Conservation (phyloP, 1,140 invertebrate species). For the Acromyrmex echinatior region DNA sequence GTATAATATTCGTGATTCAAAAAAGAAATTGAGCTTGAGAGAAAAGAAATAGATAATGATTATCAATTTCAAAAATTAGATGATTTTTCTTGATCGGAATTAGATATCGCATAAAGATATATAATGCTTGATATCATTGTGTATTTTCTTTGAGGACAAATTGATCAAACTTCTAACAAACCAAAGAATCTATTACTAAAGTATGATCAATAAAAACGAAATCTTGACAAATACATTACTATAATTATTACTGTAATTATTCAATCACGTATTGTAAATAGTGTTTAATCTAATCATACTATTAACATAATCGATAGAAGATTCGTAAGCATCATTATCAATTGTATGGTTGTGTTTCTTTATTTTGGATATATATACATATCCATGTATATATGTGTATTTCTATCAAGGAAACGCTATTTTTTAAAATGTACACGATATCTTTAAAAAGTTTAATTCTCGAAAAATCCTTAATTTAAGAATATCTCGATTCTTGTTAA, state of each 20-base stretch:
- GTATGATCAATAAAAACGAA: background rate
- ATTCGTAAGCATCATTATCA: slow-evolving; percentile 5
- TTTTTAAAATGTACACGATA: slow-evolving; percentile 2
- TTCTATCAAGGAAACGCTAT: background rate
- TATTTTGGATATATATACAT: background rate
- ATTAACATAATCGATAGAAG: background rate
- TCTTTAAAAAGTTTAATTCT: background rate
- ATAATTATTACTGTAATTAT: background rate
- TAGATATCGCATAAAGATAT: background rate
- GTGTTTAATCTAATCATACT: background rate
- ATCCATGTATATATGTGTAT: background rate
- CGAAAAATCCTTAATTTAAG: background rate
- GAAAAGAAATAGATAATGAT: background rate
- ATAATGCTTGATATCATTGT: background rate
- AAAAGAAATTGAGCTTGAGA: background rate
- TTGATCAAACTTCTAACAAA: background rate
- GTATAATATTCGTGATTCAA: background rate
- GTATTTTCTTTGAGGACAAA: background rate
- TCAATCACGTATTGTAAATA: background rate
- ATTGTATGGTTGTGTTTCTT: slow-evolving; percentile 1
- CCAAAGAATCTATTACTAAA: slow-evolving; percentile 12
- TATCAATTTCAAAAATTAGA: background rate
- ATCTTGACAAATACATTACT: background rate
- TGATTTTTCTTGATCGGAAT: background rate
- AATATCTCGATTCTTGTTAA: background rate